Evolutionary conservation across 2,113 vertebrate species (phyloP), one percentile per base, ranked within the genome.

Genomic region (Ibidorhyncha struthersii): DNA sequence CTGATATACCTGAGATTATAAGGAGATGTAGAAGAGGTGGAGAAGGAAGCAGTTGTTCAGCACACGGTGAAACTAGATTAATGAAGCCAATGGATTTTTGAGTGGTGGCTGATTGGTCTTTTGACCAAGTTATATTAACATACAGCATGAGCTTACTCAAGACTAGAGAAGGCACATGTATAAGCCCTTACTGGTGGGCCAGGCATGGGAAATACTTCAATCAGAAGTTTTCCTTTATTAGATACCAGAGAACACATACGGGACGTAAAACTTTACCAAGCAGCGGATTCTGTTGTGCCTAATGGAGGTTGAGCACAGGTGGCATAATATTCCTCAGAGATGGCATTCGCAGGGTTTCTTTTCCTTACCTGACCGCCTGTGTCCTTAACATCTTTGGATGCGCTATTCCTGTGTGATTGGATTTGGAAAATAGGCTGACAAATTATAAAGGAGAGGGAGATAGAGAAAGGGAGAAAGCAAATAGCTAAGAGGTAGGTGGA

Each of bases 351-450:
- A 23, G 66, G 34, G 52, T 38, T 82, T 76, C 26, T 77, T 89
- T 80, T 45, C 32, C 49, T 80, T 81, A 25, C 7, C 5, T 81
- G 43, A 69, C 36, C 14, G 36, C 32, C 27, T 69, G 6, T 62
- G 29, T 66, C 63, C 23, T 21, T 65, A 86, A 40, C 12, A 27
- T 26, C 17, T 81, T 55, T 40, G 16, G 13, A n/a, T 47, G 45
- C 49, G 76, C 52, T 89, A 7, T 49, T 94, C 41, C 36, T 52
- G 2, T 70, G 67, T 53, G 45, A 77, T 1, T 73, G 26, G 17
- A 36, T 94, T 70, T 81, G 45, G 56, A 80, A 62, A 65, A 89
- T 19, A 89, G 49, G 16, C 67, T 80, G 73, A n/a, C 72, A 91
- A 89, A 47, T 34, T 77, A 56, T 11, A 56, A 19, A 49, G 17